Base-by-base conservation (phyloP, 2,797 vertebrate genomes). In the Falco berigora region DNA sequence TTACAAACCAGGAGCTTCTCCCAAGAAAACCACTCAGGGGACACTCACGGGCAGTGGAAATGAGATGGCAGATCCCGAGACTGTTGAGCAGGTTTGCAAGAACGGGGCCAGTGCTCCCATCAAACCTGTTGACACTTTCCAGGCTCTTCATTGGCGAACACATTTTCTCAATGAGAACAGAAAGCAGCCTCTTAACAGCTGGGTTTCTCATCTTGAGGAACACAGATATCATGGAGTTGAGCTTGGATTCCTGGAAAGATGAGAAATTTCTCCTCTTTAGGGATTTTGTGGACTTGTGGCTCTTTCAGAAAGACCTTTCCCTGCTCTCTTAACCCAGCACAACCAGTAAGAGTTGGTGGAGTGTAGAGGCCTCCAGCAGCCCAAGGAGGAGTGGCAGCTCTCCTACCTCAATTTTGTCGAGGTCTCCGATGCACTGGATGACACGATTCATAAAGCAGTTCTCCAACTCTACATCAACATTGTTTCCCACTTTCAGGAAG, bases 41-140 rank as follows among this genome's bases (percentile, higher is more conserved):
- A 53, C 53, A 82, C 86, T 82, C 69, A 82, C 77, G 9, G 47
- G 40, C 14, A 30, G 10, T 17, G 25, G 40, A 40, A 24, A 85
- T 4, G 52, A 85, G 82, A 22, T 58, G 24, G 1, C 36, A 74
- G 71, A 66, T 2, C 6, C 4, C 13, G 1, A 55, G 46, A 28
- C 15, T 2, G 16, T n/a, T 32, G 47, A 82, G 69, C n/a, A 82
- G 62, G 20, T 55, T 62, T 20, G 14, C 9, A 12, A 89, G 69
- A 15, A 89, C 1, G 1, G 17, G 20, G 9, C 62, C 40, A 3
- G 77, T 75, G 46, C 2, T 30, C 53, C 47, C 69, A 6, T 53
- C 38, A 6, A 88, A 68, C 0, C 2, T 2, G 6, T n/a, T 1
- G 3, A 12, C 1, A 5, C 20, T 67, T 38, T 7, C 4, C 86